phyloP scores from a whole-genome alignment of 2,113 vertebrate genomes.

The Eubucco bourcierii region DNA sequence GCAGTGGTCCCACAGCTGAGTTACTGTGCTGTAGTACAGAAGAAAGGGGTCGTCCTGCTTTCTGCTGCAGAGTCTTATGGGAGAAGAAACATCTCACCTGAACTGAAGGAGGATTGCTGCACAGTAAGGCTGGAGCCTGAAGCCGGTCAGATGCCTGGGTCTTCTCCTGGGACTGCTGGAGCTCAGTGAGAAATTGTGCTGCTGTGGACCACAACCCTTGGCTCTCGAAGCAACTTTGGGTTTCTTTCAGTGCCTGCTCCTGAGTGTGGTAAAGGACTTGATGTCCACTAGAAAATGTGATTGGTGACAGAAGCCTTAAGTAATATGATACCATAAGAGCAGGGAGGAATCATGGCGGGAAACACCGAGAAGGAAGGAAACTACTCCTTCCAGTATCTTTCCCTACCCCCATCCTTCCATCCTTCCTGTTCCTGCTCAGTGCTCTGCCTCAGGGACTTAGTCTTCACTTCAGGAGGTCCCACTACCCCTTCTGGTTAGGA shows the following conservation, averaged over 20 bases:
- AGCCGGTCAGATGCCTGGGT: neutral
- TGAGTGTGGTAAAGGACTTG: neutral
- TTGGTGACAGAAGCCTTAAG: neutral
- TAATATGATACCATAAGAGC: neutral
- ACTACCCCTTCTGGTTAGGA: neutral
- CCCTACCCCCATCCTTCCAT: neutral
- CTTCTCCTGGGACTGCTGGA: neutral
- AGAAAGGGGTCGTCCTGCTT: neutral
- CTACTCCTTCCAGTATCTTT: neutral
- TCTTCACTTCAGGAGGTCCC: accelerated
- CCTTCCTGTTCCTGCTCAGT: neutral
- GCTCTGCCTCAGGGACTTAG: neutral
- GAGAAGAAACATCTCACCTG: neutral
- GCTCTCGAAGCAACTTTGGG: neutral
- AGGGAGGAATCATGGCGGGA: neutral
- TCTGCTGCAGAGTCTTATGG: neutral
- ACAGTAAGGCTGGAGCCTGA: neutral
- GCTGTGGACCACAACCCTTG: neutral
- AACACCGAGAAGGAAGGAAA: neutral
- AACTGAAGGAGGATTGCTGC: neutral
- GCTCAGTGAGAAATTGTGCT: neutral
- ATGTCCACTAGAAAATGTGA: neutral
- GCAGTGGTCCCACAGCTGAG: neutral
- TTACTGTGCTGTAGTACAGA: neutral
- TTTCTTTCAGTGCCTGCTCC: neutral